phyloP scores from a whole-genome alignment of 2,113 vertebrate species.

The human region GRCh38 chr16:47881001-47881500 shows the following conservation, averaged over 20 bases:
- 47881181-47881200: background rate
- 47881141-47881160: background rate
- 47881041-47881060: background rate
- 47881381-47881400: background rate
- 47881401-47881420: background rate
- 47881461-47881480: background rate
- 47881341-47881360: too few relatives aligned
- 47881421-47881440: background rate
- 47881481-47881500: background rate
- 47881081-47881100: background rate
- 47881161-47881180: background rate
- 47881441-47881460: background rate
- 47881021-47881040: slow-evolving; percentile 35
- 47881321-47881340: background rate
- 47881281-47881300: background rate
- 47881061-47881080: slow-evolving; percentile 26
- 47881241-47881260: background rate
- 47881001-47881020: background rate
- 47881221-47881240: background rate
- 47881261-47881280: background rate
- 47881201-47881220: background rate
- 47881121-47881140: background rate
- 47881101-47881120: background rate
- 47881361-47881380: background rate
- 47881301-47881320: background rate